phyloP scores from a whole-genome alignment of 2,888 invertebrate genomes.

The Germaria angustata region DNA sequence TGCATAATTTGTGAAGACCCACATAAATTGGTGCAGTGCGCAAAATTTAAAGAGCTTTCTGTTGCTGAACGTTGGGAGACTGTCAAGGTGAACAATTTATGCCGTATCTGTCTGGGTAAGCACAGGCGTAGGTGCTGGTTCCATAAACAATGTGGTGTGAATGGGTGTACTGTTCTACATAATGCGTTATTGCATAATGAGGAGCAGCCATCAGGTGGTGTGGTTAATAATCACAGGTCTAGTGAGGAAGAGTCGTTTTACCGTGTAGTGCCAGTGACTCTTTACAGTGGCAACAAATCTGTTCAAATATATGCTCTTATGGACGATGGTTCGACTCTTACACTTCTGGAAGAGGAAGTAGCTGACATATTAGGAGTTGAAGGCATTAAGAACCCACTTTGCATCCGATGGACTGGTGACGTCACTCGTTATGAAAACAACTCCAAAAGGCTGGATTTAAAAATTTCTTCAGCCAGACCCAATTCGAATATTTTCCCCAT shows the following conservation, averaged over 20 bases:
- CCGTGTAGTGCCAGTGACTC: conserved; percentile 34
- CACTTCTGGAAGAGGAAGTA: conserved; percentile 31
- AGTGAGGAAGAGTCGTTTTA: neutral
- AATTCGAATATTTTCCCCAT: conserved; percentile 11
- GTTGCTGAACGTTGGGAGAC: neutral
- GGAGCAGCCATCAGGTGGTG: neutral
- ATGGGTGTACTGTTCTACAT: conserved; percentile 22
- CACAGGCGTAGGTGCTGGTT: conserved; percentile 16
- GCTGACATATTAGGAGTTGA: no score
- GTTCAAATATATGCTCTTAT: conserved; percentile 29
- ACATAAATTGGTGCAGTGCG: neutral
- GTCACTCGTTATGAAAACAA: neutral
- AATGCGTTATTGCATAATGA: conserved; percentile 35
- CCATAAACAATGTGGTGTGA: conserved; percentile 11
- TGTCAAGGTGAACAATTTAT: conserved; percentile 25
- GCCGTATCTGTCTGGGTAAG: conserved; percentile 19
- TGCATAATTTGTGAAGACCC: neutral
- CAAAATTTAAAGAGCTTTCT: neutral
- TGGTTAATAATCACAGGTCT: neutral
- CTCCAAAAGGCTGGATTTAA: neutral
- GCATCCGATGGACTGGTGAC: conserved; percentile 43
- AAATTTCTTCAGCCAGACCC: neutral
- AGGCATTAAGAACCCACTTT: conserved; percentile 24
- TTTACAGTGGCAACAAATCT: conserved; percentile 16
- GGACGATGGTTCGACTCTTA: conserved; percentile 30